Conservation (phyloP, 2,797 vertebrate species). For the Antennarius maculatus region DNA sequence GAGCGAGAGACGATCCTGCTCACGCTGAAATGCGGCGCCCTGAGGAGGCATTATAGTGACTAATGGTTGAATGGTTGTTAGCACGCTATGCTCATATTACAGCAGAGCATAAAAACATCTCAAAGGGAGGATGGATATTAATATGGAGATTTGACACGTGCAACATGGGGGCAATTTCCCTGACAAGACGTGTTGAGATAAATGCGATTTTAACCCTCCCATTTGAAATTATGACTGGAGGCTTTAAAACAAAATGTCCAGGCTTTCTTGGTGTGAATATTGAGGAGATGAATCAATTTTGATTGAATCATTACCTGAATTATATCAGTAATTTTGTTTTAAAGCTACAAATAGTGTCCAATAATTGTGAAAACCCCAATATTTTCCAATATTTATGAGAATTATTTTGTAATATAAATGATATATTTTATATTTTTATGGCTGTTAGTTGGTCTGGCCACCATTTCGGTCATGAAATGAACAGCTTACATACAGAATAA, state of each 20-base stretch:
- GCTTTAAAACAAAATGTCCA: neutral
- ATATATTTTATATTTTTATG: too few relatives aligned
- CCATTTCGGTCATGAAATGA: too few relatives aligned
- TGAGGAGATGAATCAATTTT: neutral
- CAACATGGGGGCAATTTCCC: constrained; percentile 41
- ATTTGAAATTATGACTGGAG: constrained; percentile 3
- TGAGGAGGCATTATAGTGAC: constrained; percentile 53
- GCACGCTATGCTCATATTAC: constrained; percentile 70
- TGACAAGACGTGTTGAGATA: too few relatives aligned
- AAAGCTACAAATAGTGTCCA: too few relatives aligned
- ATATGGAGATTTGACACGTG: constrained; percentile 50
- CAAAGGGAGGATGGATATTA: constrained; percentile 57
- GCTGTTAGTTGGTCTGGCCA: too few relatives aligned
- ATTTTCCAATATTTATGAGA: too few relatives aligned
- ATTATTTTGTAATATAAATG: too few relatives aligned
- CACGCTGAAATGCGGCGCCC: constrained; percentile 43
- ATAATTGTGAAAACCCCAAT: neutral
- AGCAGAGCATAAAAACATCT: constrained; percentile 68
- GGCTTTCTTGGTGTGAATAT: neutral
- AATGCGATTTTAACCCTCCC: constrained; percentile 9
- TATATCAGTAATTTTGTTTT: too few relatives aligned
- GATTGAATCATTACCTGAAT: too few relatives aligned
- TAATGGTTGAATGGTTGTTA: constrained; percentile 69
- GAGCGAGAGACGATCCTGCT: constrained; percentile 38
- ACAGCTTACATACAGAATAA: too few relatives aligned